These are phyloP conservation scores for Chamaea fasciata DNA, from an alignment of 2,113 vertebrate genomes.

Conservation along the genomic window DNA sequence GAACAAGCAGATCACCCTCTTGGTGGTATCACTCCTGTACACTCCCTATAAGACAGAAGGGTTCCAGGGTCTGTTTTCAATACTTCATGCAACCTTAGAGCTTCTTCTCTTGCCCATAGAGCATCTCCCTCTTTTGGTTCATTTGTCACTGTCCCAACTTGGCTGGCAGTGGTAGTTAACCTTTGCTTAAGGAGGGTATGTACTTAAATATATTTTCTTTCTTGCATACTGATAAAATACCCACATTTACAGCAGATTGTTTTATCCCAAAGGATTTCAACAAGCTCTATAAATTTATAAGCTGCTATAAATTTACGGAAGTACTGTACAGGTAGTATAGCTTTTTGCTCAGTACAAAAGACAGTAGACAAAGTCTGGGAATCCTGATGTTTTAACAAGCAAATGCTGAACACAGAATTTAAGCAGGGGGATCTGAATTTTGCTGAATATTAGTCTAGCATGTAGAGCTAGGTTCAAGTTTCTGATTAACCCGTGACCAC, in stretches of 20 bases:
- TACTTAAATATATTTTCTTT: constrained; percentile 1
- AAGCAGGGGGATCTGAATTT: neutral
- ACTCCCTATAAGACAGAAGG: neutral
- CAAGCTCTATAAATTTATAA: neutral
- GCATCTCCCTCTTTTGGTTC: neutral
- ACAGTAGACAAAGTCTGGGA: neutral
- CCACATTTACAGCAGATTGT: neutral
- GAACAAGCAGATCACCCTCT: neutral
- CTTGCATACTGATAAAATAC: neutral
- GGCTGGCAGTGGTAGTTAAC: neutral
- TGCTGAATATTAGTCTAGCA: neutral
- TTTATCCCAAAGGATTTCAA: constrained; percentile 8
- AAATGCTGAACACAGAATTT: neutral
- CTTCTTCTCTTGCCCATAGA: neutral
- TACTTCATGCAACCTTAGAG: neutral
- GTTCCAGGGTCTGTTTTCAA: neutral
- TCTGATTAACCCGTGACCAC: neutral
- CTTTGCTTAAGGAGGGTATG: neutral
- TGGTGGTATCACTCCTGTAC: neutral
- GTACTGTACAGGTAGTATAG: neutral
- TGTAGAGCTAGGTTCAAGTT: neutral
- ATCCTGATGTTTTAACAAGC: neutral
- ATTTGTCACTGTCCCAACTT: constrained; percentile 5
- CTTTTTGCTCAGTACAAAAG: neutral
- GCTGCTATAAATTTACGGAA: neutral